These are phyloP conservation scores for Gymnothorax javanicus DNA, from an alignment of 2,797 vertebrate species.

Conservation along the genomic window DNA sequence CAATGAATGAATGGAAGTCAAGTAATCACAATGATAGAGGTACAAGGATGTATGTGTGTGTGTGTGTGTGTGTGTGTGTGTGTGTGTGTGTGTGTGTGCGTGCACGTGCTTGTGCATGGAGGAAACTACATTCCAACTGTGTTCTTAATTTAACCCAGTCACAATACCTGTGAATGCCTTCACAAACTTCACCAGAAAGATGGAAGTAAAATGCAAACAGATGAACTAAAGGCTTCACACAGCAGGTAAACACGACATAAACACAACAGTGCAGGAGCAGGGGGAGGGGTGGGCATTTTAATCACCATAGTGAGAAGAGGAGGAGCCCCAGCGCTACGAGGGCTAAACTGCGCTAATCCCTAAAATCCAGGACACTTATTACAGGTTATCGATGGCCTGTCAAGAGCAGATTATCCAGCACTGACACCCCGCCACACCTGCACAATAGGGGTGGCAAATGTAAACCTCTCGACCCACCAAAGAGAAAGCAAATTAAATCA, in stretches of 20 bases:
- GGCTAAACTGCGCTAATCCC: constrained; percentile 75
- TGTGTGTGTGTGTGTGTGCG: constrained; percentile 14
- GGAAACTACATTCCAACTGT: constrained; percentile 52
- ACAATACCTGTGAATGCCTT: neutral
- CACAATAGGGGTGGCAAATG: constrained; percentile 34
- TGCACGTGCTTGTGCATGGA: neutral
- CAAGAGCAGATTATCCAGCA: constrained; percentile 67
- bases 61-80: neutral
- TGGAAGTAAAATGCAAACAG: constrained; percentile 49
- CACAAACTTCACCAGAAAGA: constrained; percentile 48
- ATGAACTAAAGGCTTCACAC: constrained; percentile 55
- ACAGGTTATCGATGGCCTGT: constrained; percentile 73
- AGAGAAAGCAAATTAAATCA: constrained; percentile 15
- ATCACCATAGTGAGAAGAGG: constrained; percentile 73
- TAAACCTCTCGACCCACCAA: constrained; percentile 34
- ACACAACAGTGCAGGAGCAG: constrained; percentile 64
- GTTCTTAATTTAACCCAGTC: neutral
- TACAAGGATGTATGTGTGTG: neutral
- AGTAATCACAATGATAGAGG: too few species aligned
- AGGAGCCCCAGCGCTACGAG: constrained; percentile 71
- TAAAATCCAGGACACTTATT: constrained; percentile 78
- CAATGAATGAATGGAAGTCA: too few species aligned
- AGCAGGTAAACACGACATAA: constrained; percentile 69
- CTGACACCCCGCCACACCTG: constrained; percentile 58
- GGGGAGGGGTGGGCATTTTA: constrained; percentile 63